Conservation (phyloP, 2,888 invertebrate genomes). For the Meta bourneti region DNA sequence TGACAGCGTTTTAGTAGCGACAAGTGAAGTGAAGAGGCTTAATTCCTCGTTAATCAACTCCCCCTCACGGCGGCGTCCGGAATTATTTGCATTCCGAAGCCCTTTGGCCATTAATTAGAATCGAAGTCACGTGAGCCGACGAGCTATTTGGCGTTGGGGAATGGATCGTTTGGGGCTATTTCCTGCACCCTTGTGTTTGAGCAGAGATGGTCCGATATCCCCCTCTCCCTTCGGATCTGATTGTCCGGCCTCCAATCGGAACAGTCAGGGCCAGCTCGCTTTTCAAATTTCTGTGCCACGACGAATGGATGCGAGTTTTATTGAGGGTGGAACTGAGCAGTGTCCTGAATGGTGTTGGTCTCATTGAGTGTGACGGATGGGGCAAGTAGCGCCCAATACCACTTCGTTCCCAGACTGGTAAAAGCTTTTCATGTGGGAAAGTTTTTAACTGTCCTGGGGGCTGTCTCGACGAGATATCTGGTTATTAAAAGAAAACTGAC, state of each 20-base stretch:
- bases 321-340: neutral
- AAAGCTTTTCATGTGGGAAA: no score
- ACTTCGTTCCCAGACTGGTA: no score
- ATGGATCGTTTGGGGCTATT: constrained; percentile 62
- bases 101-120: constrained; percentile 76
- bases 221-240: neutral
- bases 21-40: constrained; percentile 76
- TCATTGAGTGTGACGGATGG: no score
- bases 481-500: no score
- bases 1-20: constrained; percentile 71
- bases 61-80: constrained; percentile 66
- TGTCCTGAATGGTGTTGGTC: no score
- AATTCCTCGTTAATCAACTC: constrained; percentile 76
- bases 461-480: no score
- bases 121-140: constrained; percentile 72
- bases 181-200: constrained; percentile 7
- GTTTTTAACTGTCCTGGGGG: no score
- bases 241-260: neutral
- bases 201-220: neutral
- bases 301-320: neutral
- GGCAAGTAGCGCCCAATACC: no score
- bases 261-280: neutral
- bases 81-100: constrained; percentile 76
- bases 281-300: neutral
- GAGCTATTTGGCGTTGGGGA: constrained; percentile 59